A percentile compares a stretch with the other conserved stretches of the same genome.
These are phyloP conservation scores for Piscicola geometra DNA, from an alignment of 2,888 invertebrate genomes.

Conservation along the genomic window DNA sequence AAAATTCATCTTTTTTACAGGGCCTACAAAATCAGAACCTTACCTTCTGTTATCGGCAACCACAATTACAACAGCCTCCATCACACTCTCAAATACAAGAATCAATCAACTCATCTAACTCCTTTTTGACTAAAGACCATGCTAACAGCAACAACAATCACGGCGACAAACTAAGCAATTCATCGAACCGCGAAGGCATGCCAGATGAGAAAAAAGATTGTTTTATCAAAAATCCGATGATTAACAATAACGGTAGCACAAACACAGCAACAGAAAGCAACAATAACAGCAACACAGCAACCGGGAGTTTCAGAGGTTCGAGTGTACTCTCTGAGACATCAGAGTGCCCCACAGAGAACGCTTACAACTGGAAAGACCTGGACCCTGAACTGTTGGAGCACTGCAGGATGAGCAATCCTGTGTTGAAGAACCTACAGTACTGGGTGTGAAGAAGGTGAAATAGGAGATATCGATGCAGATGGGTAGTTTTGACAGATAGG, in stretches of 20 bases:
- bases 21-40: too few relatives aligned
- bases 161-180: neutral
- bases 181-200: neutral
- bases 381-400: conserved; percentile 54
- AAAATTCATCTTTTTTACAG: too few relatives aligned
- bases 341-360: conserved; percentile 36
- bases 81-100: neutral
- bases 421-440: conserved; percentile 87
- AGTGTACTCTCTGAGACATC: neutral
- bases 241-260: neutral
- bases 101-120: too few relatives aligned
- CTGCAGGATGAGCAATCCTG: conserved; percentile 66
- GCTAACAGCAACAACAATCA: neutral
- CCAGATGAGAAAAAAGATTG: too few relatives aligned
- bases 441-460: conserved; percentile 65
- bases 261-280: neutral
- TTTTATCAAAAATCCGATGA: neutral
- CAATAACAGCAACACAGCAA: neutral
- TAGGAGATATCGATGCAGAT: too few relatives aligned
- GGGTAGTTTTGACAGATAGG: too few relatives aligned
- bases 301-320: neutral
- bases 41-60: neutral
- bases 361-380: conserved; percentile 51
- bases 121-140: too few relatives aligned
- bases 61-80: neutral